Evolutionary conservation across 2,113 vertebrate species (phyloP).

Genomic region (Oryzias woworae): DNA sequence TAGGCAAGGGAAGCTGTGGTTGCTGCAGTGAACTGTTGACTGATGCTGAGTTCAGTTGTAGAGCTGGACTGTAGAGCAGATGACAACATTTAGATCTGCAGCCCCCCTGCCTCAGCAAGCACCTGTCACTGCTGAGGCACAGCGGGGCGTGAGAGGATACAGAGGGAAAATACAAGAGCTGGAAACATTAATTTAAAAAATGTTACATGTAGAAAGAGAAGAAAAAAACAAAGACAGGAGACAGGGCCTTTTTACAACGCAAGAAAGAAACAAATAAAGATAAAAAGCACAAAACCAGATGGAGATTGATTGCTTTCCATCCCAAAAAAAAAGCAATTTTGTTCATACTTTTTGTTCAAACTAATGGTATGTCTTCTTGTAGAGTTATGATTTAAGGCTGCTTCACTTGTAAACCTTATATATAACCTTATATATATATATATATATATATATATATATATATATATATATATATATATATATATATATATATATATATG

Average conservation of each 20-base stretch:
- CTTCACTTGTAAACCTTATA: no score
- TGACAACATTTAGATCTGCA: slow-evolving; percentile 65
- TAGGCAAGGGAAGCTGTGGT: slow-evolving; percentile 22
- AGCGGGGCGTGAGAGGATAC: slow-evolving; percentile 21
- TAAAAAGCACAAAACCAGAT: neutral
- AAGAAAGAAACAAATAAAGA: neutral
- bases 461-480: no score
- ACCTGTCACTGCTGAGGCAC: slow-evolving; percentile 66
- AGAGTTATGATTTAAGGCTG: no score
- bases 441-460: no score
- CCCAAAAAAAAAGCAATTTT: no score
- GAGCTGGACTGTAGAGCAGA: slow-evolving; percentile 53
- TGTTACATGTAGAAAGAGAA: slow-evolving; percentile 22
- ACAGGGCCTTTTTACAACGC: slow-evolving; percentile 2
- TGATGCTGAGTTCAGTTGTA: slow-evolving; percentile 65
- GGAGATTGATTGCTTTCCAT: neutral
- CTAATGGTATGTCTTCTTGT: no score
- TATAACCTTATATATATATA: no score
- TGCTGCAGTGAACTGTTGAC: slow-evolving; percentile 33
- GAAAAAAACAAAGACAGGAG: slow-evolving; percentile 8
- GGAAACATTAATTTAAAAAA: slow-evolving; percentile 9
- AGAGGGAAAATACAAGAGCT: slow-evolving; percentile 31
- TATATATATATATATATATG: no score
- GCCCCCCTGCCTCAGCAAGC: slow-evolving; percentile 56
- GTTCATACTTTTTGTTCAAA: no score